phyloP scores from a whole-genome alignment of 2,888 invertebrate genomes.

The Tachina lurida region DNA sequence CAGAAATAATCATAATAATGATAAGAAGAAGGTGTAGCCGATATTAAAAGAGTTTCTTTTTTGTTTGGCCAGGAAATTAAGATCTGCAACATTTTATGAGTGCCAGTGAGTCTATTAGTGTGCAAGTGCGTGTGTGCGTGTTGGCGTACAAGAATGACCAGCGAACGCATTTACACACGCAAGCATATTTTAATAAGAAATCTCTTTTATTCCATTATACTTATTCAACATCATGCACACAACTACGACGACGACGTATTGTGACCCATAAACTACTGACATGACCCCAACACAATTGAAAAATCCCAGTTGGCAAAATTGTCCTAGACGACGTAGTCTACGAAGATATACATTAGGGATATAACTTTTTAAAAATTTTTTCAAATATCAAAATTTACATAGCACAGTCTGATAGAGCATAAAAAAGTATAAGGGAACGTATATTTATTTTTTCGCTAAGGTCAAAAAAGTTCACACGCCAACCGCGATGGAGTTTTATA shows the following conservation, averaged over 20 bases:
- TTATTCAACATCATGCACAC: conserved; percentile 32
- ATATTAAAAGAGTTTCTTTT: conserved; percentile 57
- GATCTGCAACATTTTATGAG: conserved; percentile 57
- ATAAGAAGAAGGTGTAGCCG: conserved; percentile 54
- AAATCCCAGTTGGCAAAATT: conserved; percentile 4
- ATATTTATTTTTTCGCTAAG: too few relatives aligned
- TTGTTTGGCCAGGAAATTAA: conserved; percentile 45
- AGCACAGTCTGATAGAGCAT: too few relatives aligned
- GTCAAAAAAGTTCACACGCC: too few relatives aligned
- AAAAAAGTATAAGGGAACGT: too few relatives aligned
- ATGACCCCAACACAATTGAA: conserved; percentile 1
- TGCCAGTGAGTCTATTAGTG: background rate
- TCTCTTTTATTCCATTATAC: conserved; percentile 52
- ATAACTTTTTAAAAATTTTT: too few relatives aligned
- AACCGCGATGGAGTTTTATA: too few relatives aligned
- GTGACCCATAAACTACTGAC: conserved; percentile 35
- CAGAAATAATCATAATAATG: background rate
- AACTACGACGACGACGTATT: background rate
- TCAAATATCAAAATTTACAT: too few relatives aligned
- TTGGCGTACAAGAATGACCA: conserved; percentile 39
- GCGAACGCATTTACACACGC: background rate
- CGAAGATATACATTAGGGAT: too few relatives aligned
- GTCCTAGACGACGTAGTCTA: too few relatives aligned
- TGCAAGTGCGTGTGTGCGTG: background rate
- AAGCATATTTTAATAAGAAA: conserved; percentile 47